phyloP scores from a whole-genome alignment of 2,797 vertebrate species.

The Staurois parvus region DNA sequence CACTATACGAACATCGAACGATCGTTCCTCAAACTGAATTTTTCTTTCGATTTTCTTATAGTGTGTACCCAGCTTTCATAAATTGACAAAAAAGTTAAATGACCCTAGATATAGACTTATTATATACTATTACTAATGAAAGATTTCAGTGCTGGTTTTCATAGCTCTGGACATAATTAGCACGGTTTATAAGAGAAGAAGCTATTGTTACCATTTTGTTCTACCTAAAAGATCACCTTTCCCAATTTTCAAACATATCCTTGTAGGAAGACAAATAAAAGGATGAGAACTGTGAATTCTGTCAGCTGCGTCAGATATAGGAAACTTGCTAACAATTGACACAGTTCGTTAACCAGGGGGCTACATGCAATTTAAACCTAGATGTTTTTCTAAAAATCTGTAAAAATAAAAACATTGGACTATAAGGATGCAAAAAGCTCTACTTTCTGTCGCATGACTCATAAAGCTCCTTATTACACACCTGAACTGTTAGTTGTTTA shows the following conservation, averaged over 20 bases:
- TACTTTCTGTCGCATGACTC: neutral
- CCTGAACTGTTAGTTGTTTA: neutral
- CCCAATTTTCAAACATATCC: constrained; percentile 1
- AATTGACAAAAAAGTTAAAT: too few species aligned
- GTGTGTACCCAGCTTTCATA: too few species aligned
- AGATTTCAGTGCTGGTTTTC: neutral
- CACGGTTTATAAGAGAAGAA: neutral
- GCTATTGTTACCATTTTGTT: constrained; percentile 24
- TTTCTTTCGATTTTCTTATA: too few species aligned
- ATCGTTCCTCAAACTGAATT: too few species aligned
- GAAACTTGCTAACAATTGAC: constrained; percentile 49
- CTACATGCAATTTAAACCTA: constrained; percentile 18
- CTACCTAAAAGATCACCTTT: constrained; percentile 38
- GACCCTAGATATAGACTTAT: too few species aligned
- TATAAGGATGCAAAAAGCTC: neutral
- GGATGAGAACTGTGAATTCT: constrained; percentile 11
- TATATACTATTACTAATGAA: too few species aligned
- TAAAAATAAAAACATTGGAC: too few species aligned
- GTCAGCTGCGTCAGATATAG: constrained; percentile 52
- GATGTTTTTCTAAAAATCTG: neutral
- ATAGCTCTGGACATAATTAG: constrained; percentile 13
- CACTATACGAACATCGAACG: too few species aligned
- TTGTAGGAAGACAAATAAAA: constrained; percentile 45
- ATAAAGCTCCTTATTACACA: neutral
- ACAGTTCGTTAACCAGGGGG: constrained; percentile 48